A percentile compares a stretch with the other conserved stretches of the same genome.
These are phyloP conservation scores for Baccha elongata DNA, from an alignment of 2,888 invertebrate species.

Conservation along the genomic window DNA sequence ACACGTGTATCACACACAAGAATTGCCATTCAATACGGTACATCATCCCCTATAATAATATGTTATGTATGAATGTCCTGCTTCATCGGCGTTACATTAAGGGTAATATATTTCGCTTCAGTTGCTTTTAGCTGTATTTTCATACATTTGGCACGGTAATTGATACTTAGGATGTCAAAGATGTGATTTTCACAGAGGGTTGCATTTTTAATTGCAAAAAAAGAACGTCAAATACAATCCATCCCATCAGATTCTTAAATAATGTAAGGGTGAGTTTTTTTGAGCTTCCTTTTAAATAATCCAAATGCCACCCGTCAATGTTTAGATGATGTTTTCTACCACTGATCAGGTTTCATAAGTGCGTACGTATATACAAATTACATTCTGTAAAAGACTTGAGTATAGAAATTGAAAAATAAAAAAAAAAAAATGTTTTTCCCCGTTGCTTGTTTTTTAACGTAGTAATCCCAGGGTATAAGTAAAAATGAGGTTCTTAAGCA, in stretches of 20 bases:
- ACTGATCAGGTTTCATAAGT: slow-evolving; percentile 28
- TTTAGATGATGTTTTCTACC: slow-evolving; percentile 16
- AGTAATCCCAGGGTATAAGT: slow-evolving; percentile 34
- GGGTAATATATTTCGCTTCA: slow-evolving; percentile 48
- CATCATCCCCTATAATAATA: slow-evolving; percentile 14
- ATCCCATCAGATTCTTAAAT: neutral
- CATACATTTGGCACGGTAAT: slow-evolving; percentile 48
- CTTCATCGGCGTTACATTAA: slow-evolving; percentile 30
- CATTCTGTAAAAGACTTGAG: neutral
- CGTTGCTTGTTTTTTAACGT: neutral
- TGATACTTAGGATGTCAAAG: slow-evolving; percentile 64
- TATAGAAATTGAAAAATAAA: neutral
- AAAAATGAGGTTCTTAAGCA: slow-evolving; percentile 37
- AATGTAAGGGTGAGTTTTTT: neutral
- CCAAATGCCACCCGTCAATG: slow-evolving; percentile 24
- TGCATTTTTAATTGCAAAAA: slow-evolving; percentile 66
- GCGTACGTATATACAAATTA: neutral
- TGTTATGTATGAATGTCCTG: neutral
- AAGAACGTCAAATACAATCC: slow-evolving; percentile 24
- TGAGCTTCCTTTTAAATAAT: neutral
- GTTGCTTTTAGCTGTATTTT: slow-evolving; percentile 17
- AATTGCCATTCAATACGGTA: slow-evolving; percentile 3
- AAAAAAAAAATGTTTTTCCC: slow-evolving; percentile 3
- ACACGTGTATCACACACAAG: slow-evolving; percentile 19
- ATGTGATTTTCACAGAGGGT: slow-evolving; percentile 56